Base-by-base conservation (phyloP, 1,140 invertebrate species). In the Muscidifurax raptorellus region DNA sequence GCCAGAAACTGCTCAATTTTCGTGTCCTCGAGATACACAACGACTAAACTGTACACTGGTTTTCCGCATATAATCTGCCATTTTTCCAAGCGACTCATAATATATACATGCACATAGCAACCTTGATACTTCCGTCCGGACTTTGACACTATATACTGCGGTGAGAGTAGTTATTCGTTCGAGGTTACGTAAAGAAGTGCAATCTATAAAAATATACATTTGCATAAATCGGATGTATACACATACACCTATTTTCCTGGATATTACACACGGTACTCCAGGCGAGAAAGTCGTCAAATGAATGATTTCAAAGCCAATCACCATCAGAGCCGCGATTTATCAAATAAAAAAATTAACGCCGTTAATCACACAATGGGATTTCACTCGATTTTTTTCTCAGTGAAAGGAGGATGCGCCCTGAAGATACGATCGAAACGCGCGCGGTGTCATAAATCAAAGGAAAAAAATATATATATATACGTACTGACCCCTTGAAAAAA, bases 401-500 rank as follows among this genome's bases (percentile, higher is more conserved):
- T 82, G 81, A 82, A 82, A 82, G 81, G 81, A 82, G 59, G 47
- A 82, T 76, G 52, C 32, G 6, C 72, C 13, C 13, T 18, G 32
- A 28, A 64, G n/a, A n/a, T 36, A 74, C n/a, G 22, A 72, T 47
- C 72, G 52, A 22, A 12, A 4, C 13, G 15, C 69, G 30, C 30
- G 2, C 69, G 7, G 69, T 6, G 13, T 77, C n/a, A 32, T 77
- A 77, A 77, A 77, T 77, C 75, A 30, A 30, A 32, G 69, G 18
- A 30, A 47, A 71, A 81, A 40, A 32, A 64, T 40, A 59, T 18
- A 25, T 59, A 22, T 6, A 22, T 2, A 5, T 18, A 0, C 12
- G 22, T 30, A 40, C 36, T 40, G 28, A 81, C 47, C 13, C 22
- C 32, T n/a, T 72, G 5, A 30, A 27, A 32, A 71, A 71, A 44